Evolutionary conservation across 2,888 invertebrate genomes (phyloP), one percentile per base, ranked within the genome.

Genomic region (Venusia cambrica): DNA sequence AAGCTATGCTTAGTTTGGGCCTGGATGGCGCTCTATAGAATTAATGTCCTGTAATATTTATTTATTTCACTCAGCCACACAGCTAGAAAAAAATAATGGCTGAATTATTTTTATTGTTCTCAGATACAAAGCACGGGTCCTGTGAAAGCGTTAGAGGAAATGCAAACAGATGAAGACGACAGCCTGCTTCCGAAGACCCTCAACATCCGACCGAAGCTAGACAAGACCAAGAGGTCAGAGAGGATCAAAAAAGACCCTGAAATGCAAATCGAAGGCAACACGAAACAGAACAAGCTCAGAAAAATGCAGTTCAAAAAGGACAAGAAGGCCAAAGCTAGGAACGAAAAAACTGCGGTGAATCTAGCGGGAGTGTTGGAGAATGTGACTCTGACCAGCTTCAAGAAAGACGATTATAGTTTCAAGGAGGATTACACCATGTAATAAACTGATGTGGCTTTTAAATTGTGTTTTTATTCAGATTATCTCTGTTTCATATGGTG

Each of bases 261-360:
- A 62, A 90, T 92, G 88, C 80, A 88, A 25, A 66, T 94, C 28
- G 93, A 93, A 67, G 94, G 94, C 42, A 92, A 92, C 64, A 73
- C 88, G 0, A 85, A 80, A 49, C 70, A 63, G 13, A 87, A 87
- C 35, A 73, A 83, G 52, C 16, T 84, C 14, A 75, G 74, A 10
- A 87, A 85, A 59, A 71, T 67, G 42, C 89, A 91, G 45, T 91
- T 92, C 41, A 93, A 93, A 54, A 92, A 92, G 45, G 88, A 90
- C 37, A 87, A 85, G 31, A 90, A 90, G 66, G 88, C 87, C 39
- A 83, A 72, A 38, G 73, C 75, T 0, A 75, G 60, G 18, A 67
- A 69, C 37, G 93, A 92, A 40, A 93, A 91, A 66, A 88, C 90
- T 49, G 89, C 93, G 0, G 66, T 87, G 0, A 88, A 89, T 43